Evolutionary conservation across 2,113 vertebrate species (phyloP).

Genomic region (Accipiter cooperii): DNA sequence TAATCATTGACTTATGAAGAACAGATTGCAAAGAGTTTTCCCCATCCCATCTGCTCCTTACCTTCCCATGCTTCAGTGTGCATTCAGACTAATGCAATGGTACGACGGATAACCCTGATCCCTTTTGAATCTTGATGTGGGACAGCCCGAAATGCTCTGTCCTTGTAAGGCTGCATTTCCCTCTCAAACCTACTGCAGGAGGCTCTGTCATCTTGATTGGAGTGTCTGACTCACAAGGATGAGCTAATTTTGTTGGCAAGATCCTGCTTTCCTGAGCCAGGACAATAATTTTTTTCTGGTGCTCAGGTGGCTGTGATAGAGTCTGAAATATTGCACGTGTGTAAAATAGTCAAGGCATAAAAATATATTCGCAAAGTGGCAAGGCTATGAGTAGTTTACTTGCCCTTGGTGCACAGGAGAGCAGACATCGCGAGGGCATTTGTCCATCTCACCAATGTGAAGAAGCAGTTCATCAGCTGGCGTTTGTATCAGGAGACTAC

Average conservation of each 20-base stretch:
- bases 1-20: conserved; percentile 36
- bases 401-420: neutral
- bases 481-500: neutral
- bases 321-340: conserved; percentile 7
- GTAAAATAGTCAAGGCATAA: neutral
- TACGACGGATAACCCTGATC: neutral
- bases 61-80: neutral
- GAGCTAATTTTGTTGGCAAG: conserved; percentile 46
- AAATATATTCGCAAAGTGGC: neutral
- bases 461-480: neutral
- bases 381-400: neutral
- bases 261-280: conserved; percentile 3
- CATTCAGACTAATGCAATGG: neutral
- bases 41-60: neutral
- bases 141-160: neutral
- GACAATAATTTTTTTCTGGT: conserved; percentile 1
- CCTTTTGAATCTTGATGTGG: neutral
- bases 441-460: neutral
- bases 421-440: neutral
- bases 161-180: neutral
- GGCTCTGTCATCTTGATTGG: conserved; percentile 9
- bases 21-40: conserved; percentile 34
- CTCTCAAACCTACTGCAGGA: neutral
- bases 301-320: neutral
- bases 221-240: conserved; percentile 44